A percentile compares a stretch with the other conserved stretches of the same genome.
These are phyloP conservation scores for Epinephelus malabaricus DNA, from an alignment of 2,797 vertebrate genomes.

Conservation along the genomic window DNA sequence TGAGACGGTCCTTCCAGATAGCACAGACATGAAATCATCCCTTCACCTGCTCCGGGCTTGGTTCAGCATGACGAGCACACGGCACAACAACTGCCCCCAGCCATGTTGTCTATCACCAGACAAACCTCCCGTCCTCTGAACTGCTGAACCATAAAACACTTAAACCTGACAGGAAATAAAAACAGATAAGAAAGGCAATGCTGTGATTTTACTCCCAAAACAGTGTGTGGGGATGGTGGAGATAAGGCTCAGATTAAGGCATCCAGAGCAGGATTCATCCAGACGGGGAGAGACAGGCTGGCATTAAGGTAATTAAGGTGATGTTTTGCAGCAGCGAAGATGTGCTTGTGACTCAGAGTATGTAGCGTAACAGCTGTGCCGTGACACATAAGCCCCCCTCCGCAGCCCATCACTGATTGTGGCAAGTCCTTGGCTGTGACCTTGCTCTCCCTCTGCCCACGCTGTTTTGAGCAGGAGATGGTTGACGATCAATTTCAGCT, in stretches of 20 bases:
- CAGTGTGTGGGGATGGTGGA: conserved; percentile 39
- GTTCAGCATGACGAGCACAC: conserved; percentile 57
- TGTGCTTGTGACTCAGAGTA: conserved; percentile 61
- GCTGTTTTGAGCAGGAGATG: conserved; percentile 66
- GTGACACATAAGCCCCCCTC: conserved; percentile 70
- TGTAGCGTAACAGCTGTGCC: conserved; percentile 71
- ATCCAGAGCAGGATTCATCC: conserved; percentile 40
- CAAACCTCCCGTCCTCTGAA: conserved; percentile 64
- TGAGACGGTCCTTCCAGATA: conserved; percentile 71
- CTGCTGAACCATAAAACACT: conserved; percentile 71
- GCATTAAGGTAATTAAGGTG: conserved; percentile 73
- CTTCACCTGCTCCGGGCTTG: conserved; percentile 70
- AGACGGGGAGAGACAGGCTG: conserved; percentile 41
- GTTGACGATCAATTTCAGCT: conserved; percentile 78
- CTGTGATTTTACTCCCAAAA: conserved; percentile 51
- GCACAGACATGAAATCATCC: conserved; percentile 77
- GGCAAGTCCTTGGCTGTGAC: conserved; percentile 83
- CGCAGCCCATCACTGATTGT: conserved; percentile 74
- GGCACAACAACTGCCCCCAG: conserved; percentile 56
- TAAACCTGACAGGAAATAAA: conserved; percentile 72
- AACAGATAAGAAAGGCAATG: conserved; percentile 58
- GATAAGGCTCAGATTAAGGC: conserved; percentile 57
- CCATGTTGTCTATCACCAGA: conserved; percentile 69
- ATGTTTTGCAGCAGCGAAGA: conserved; percentile 66
- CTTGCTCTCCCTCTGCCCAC: conserved; percentile 76